phyloP scores from a whole-genome alignment of 2,113 vertebrate species.

The Morphnarchus princeps region DNA sequence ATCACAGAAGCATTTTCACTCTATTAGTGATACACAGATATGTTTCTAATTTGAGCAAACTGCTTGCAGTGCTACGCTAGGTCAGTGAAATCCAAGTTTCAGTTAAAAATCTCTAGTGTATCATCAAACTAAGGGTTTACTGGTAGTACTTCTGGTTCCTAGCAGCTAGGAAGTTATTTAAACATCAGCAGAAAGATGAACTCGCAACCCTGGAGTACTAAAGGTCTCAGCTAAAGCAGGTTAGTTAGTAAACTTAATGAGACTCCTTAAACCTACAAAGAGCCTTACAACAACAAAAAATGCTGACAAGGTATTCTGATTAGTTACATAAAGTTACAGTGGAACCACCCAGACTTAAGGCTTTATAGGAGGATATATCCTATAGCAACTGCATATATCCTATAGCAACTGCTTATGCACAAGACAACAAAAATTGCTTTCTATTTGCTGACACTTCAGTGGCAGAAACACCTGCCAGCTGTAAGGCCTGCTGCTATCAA shows the following conservation, averaged over 20 bases:
- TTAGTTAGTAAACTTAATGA: background rate
- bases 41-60: background rate
- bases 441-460: background rate
- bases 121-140: background rate
- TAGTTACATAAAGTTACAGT: background rate
- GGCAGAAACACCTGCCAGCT: background rate
- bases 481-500: background rate
- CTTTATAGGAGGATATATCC: background rate
- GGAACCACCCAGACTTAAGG: background rate
- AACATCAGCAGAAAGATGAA: background rate
- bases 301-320: background rate
- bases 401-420: background rate
- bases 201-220: background rate
- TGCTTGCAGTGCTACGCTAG: background rate
- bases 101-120: background rate
- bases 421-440: background rate
- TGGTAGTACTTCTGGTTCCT: background rate
- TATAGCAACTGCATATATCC: background rate
- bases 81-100: background rate
- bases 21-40: background rate
- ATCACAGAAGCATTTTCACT: background rate
- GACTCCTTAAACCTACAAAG: background rate
- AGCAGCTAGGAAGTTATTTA: background rate
- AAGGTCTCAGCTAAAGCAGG: background rate
- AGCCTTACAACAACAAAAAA: background rate